Evolutionary conservation across 2,888 invertebrate species (phyloP).

Genomic region (Choristoneura rosaceana): DNA sequence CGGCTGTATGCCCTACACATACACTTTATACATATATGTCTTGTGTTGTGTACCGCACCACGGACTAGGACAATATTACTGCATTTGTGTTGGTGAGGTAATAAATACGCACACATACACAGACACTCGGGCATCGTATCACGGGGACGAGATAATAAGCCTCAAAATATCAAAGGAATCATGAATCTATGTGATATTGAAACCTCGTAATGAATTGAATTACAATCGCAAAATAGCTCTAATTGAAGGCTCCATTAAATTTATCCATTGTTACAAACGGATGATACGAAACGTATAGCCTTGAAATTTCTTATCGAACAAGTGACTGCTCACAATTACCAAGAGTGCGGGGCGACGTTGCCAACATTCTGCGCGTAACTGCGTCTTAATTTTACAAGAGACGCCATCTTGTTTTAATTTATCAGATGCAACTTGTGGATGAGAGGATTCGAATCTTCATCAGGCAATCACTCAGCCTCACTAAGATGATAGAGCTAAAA

Average conservation of each 20-base stretch:
- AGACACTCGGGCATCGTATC: conserved; percentile 31
- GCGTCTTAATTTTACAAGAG: conserved; percentile 76
- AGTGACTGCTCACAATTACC: conserved; percentile 70
- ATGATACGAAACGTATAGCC: conserved; percentile 75
- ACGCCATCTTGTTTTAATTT: conserved; percentile 79
- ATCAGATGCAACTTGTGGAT: conserved; percentile 65
- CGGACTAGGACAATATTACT: conserved; percentile 47
- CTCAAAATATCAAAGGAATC: conserved; percentile 56
- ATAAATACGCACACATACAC: conserved; percentile 47
- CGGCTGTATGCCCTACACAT: conserved; percentile 14
- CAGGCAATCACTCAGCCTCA: conserved; percentile 24
- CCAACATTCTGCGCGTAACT: conserved; percentile 75
- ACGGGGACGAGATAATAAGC: conserved; percentile 51
- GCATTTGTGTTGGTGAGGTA: conserved; percentile 44
- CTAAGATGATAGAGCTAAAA: conserved; percentile 20
- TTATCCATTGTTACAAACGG: conserved; percentile 73
- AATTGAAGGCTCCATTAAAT: conserved; percentile 56
- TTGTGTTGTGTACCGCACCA: conserved; percentile 26
- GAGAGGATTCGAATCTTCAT: conserved; percentile 46
- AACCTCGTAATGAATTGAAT: conserved; percentile 36
- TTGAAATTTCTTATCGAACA: conserved; percentile 83
- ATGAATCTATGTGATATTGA: conserved; percentile 36
- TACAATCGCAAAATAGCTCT: conserved; percentile 48
- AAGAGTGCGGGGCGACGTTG: conserved; percentile 73
- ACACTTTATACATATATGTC: conserved; percentile 11